Evolutionary conservation across 2,113 vertebrate species (phyloP).

Genomic region (Heptranchias perlo): DNA sequence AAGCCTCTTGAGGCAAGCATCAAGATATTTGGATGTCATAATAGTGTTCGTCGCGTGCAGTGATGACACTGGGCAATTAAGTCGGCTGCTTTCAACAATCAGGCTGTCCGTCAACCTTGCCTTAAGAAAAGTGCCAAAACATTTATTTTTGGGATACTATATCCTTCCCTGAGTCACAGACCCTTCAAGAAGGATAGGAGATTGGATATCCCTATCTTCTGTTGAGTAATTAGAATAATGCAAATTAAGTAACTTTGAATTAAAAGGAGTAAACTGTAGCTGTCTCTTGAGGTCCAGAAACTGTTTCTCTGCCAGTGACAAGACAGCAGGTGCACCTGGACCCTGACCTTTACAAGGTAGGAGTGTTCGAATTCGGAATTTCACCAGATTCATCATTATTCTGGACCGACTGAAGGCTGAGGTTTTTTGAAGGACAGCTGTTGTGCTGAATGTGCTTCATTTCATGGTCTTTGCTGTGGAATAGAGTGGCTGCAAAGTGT

Average conservation of each 20-base stretch:
- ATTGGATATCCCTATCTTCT: neutral
- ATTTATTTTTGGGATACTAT: neutral
- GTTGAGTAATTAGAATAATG: neutral
- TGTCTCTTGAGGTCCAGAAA: neutral
- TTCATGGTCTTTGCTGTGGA: neutral
- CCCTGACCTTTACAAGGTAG: neutral
- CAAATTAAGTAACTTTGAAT: neutral
- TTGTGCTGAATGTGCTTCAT: neutral
- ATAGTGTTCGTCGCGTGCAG: neutral
- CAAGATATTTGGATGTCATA: neutral
- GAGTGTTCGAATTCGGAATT: neutral
- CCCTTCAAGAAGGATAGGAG: neutral
- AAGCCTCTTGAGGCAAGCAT: neutral
- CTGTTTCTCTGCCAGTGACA: too few species aligned
- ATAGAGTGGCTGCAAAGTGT: neutral
- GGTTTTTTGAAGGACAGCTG: neutral
- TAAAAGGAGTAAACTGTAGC: neutral
- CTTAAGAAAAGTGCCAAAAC: neutral
- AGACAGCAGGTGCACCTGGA: too few species aligned
- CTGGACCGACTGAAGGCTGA: neutral
- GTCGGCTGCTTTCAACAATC: neutral
- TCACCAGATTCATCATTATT: too few species aligned
- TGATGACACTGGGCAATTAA: neutral
- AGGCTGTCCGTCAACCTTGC: neutral
- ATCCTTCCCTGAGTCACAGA: neutral